A percentile compares a stretch with the other conserved stretches of the same genome.
phyloP scores from a whole-genome alignment of 2,888 invertebrate genomes.

The Melinaea menophilus region DNA sequence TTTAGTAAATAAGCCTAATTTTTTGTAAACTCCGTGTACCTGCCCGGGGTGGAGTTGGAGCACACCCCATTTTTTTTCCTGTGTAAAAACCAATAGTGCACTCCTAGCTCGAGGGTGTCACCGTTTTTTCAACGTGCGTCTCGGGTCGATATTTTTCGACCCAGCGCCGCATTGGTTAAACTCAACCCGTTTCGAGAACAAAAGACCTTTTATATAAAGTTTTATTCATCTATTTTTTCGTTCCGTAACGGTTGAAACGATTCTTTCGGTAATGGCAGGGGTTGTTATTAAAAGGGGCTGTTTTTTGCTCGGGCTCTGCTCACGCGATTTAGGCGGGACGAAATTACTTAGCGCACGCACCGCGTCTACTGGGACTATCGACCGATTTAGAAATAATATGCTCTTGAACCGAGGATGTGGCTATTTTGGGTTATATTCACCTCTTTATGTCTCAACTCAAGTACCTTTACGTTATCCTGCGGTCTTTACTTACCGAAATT shows the following conservation, averaged over 20 bases:
- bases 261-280: slow-evolving; percentile 72
- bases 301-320: slow-evolving; percentile 60
- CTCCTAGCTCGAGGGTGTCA: slow-evolving; percentile 55
- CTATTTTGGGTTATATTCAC: neutral
- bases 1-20: slow-evolving; percentile 11
- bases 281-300: slow-evolving; percentile 58
- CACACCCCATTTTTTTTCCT: slow-evolving; percentile 68
- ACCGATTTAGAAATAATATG: slow-evolving; percentile 38
- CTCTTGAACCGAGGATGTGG: neutral
- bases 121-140: slow-evolving; percentile 58
- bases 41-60: slow-evolving; percentile 59
- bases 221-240: slow-evolving; percentile 71
- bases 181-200: slow-evolving; percentile 55
- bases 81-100: slow-evolving; percentile 63
- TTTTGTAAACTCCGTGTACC: slow-evolving; percentile 50
- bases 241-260: slow-evolving; percentile 64
- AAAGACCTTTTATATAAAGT: slow-evolving; percentile 67
- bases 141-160: slow-evolving; percentile 68
- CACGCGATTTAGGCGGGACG: slow-evolving; percentile 62
- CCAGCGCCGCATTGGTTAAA: slow-evolving; percentile 55
- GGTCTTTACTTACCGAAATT: too few relatives aligned
- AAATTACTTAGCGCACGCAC: slow-evolving; percentile 67
- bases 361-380: slow-evolving; percentile 30
- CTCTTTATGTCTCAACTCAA: too few relatives aligned
- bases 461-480: too few relatives aligned